These are phyloP conservation scores for Amblyraja radiata DNA, from an alignment of 2,797 vertebrate genomes.

Conservation along the genomic window DNA sequence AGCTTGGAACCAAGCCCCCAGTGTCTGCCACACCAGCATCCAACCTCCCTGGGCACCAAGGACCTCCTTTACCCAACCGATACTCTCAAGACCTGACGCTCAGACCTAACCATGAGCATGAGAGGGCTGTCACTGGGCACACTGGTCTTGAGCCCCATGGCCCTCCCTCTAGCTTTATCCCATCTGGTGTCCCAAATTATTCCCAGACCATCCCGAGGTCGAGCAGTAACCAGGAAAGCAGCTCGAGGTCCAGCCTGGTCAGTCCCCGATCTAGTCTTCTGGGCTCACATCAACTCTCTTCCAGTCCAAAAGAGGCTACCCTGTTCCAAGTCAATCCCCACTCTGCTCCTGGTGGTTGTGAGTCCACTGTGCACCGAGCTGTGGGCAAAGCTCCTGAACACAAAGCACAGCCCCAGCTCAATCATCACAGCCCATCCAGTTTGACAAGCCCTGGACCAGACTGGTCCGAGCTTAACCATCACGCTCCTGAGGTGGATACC, in stretches of 20 bases:
- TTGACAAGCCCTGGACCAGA: not conserved
- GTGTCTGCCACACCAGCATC: conserved; percentile 60
- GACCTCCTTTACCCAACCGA: conserved; percentile 53
- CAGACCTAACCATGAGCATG: conserved; percentile 54
- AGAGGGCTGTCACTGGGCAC: conserved; percentile 43
- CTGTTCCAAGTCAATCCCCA: conserved; percentile 45
- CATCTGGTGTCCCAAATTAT: conserved; percentile 44
- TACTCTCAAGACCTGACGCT: conserved; percentile 44
- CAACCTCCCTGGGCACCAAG: conserved; percentile 40
- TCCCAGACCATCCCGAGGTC: conserved; percentile 47
- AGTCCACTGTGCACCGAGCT: conserved; percentile 40
- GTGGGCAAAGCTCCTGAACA: conserved; percentile 11
- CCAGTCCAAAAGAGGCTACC: not conserved
- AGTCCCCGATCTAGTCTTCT: conserved; percentile 21
- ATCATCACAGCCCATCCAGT: not conserved
- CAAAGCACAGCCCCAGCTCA: conserved; percentile 35
- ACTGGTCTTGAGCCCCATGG: conserved; percentile 43
- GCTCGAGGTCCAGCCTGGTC: conserved; percentile 38
- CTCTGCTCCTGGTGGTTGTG: conserved; percentile 39
- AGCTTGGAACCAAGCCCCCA: conserved; percentile 66
- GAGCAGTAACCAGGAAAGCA: conserved; percentile 48
- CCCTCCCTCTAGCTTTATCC: conserved; percentile 47
- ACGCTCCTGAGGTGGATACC: not conserved
- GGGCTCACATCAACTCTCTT: conserved; percentile 30
- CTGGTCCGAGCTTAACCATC: not conserved